Conservation (phyloP, 2,888 invertebrate species). For the Coelopa pilipes region DNA sequence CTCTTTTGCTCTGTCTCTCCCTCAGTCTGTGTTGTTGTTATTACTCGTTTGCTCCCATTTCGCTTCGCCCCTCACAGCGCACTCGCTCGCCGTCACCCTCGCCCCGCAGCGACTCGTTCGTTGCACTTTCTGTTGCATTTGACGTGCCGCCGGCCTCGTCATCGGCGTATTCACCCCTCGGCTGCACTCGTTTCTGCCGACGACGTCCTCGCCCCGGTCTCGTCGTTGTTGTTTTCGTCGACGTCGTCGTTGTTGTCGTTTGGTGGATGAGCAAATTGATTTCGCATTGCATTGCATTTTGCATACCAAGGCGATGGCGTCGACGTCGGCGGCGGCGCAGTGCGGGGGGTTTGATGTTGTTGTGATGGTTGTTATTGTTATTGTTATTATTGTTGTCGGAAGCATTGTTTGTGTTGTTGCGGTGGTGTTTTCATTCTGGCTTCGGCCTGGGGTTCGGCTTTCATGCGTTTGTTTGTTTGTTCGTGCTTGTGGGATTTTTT, state of each 20-base stretch:
- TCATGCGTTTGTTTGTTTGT: constrained; percentile 23
- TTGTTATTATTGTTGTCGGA: constrained; percentile 12
- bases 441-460: too few species aligned
- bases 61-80: not conserved
- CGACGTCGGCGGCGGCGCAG: not conserved
- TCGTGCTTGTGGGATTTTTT: constrained; percentile 16
- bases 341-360: constrained; percentile 15
- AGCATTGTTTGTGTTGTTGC: not conserved
- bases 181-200: not conserved
- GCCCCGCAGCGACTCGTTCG: constrained; percentile 12
- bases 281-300: constrained; percentile 25
- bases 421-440: too few species aligned
- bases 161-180: not conserved
- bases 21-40: not conserved
- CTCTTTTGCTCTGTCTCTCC: too few species aligned
- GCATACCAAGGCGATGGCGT: not conserved
- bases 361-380: constrained; percentile 20
- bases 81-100: not conserved
- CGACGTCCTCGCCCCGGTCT: not conserved
- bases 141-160: constrained; percentile 7
- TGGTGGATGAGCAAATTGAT: constrained; percentile 27
- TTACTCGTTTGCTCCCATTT: constrained; percentile 19
- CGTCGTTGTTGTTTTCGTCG: not conserved
- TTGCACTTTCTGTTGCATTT: constrained; percentile 37
- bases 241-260: constrained; percentile 18